Evolutionary conservation across 2,113 vertebrate species (phyloP).

Genomic region (Chlorodrepanis virens): DNA sequence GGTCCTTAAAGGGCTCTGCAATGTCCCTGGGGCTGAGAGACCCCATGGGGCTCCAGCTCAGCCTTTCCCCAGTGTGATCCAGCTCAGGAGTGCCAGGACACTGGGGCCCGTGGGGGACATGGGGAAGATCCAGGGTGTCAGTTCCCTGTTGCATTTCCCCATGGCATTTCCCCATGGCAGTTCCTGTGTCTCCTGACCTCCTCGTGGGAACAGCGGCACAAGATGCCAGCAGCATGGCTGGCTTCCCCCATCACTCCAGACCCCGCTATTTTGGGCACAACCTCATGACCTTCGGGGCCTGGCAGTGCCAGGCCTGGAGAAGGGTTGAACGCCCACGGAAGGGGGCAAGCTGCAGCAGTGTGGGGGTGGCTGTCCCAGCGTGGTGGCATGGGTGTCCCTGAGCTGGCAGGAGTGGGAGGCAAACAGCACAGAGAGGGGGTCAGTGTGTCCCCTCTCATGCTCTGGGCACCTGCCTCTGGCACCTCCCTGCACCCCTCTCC

Average conservation of each 20-base stretch:
- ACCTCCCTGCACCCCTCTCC: too few species aligned
- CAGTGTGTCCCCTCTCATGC: not conserved
- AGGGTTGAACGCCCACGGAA: not conserved
- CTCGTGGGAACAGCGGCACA: not conserved
- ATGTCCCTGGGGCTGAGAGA: not conserved
- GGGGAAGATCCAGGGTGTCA: not conserved
- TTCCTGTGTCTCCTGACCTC: not conserved
- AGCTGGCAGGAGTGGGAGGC: not conserved
- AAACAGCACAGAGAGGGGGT: not conserved
- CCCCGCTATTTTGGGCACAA: not conserved
- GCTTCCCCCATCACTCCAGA: rapidly evolving
- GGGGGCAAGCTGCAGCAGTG: not conserved
- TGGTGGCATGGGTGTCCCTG: not conserved
- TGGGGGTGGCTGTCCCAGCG: rapidly evolving
- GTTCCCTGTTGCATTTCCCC: not conserved
- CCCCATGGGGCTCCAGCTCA: not conserved
- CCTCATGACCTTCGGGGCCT: not conserved
- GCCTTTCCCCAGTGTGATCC: rapidly evolving
- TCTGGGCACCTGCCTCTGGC: not conserved
- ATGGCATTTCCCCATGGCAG: not conserved
- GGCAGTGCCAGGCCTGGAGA: too few species aligned
- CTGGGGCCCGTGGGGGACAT: rapidly evolving
- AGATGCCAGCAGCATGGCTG: rapidly evolving
- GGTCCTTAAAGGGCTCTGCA: too few species aligned
- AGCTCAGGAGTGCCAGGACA: not conserved